A percentile compares a stretch with the other conserved stretches of the same genome.
These are phyloP conservation scores for Pseudobourletiella spinata DNA, from an alignment of 1,140 invertebrate genomes.

Conservation along the genomic window DNA sequence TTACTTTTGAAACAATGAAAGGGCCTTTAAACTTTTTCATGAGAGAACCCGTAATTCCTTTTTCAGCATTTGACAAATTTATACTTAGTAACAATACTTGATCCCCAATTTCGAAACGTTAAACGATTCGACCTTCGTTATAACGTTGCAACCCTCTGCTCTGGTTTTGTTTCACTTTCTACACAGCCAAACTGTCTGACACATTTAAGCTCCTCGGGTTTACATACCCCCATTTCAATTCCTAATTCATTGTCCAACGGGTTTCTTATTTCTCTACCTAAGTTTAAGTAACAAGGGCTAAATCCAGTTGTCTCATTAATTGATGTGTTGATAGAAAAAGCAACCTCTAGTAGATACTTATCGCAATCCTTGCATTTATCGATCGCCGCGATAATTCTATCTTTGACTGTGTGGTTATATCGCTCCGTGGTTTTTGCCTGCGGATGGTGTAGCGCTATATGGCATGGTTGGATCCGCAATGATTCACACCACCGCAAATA, in stretches of 20 bases:
- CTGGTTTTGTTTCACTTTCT: background rate
- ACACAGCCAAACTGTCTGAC: background rate
- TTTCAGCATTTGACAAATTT: background rate
- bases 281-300: slow-evolving; percentile 36
- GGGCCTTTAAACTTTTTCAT: background rate
- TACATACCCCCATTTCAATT: background rate
- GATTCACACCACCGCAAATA: slow-evolving; percentile 13
- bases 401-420: slow-evolving; percentile 26
- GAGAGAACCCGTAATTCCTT: background rate
- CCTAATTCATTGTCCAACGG: background rate
- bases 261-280: background rate
- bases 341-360: slow-evolving; percentile 38
- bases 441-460: slow-evolving; percentile 30
- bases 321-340: slow-evolving; percentile 42
- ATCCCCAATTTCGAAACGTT: no score
- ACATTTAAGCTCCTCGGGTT: background rate
- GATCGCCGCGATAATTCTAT: slow-evolving; percentile 27
- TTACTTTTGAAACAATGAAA: background rate
- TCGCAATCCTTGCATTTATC: slow-evolving; percentile 35
- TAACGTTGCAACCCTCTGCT: background rate
- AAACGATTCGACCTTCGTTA: background rate
- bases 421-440: slow-evolving; percentile 32
- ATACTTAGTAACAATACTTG: no score
- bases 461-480: background rate
- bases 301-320: slow-evolving; percentile 38